Evolutionary conservation across 2,888 invertebrate genomes (phyloP).

Genomic region (Hypomecis punctinalis): DNA sequence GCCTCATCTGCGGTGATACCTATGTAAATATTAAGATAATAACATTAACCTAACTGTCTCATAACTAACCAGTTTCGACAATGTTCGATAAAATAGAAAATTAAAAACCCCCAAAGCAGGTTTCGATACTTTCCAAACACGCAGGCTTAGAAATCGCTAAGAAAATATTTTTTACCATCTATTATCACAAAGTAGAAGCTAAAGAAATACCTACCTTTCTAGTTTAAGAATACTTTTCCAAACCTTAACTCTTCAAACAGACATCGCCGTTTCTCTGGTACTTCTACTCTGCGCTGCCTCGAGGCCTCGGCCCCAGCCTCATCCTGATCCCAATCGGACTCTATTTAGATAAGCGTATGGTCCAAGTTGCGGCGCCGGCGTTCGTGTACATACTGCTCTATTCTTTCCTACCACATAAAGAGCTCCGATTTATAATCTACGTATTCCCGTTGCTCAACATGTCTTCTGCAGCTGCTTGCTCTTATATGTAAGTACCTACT

Average conservation of each 20-base stretch:
- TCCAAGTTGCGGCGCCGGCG: constrained; percentile 89
- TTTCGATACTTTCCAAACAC: no score
- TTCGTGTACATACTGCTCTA: constrained; percentile 94
- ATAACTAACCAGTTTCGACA: no score
- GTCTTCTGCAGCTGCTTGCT: constrained; percentile 94
- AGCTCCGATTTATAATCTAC: constrained; percentile 98
- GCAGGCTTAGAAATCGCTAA: no score
- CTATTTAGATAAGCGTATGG: constrained; percentile 89
- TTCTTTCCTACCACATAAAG: constrained; percentile 98
- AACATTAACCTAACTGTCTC: no score
- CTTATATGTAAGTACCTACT: constrained; percentile 91
- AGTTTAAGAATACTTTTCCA: neutral
- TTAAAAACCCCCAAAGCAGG: no score
- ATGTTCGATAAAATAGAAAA: no score
- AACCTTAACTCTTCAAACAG: constrained; percentile 75
- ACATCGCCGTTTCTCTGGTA: constrained; percentile 99
- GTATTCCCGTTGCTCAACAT: constrained; percentile 97
- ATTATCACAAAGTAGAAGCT: no score
- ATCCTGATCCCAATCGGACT: constrained; percentile 92
- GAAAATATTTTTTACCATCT: no score
- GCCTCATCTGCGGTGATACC: no score
- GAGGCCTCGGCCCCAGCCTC: constrained; percentile 93
- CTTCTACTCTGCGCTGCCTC: constrained; percentile 98
- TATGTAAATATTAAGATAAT: no score
- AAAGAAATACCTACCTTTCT: no score